phyloP scores from a whole-genome alignment of 92 coral and sea anemone species.

The Phenganax marumi region DNA sequence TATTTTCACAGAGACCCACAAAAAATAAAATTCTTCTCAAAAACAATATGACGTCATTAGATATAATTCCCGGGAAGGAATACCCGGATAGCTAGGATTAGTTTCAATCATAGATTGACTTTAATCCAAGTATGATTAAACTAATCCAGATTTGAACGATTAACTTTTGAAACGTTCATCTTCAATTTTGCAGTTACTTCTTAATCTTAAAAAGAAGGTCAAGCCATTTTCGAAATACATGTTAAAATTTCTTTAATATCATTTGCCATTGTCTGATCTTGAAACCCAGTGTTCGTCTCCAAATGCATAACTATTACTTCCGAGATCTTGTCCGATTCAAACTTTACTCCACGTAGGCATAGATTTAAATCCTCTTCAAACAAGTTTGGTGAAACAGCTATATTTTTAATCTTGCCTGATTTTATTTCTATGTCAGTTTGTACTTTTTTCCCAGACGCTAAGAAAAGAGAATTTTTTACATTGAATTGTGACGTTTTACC shows the following conservation, averaged over 20 bases:
- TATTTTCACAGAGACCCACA: neutral
- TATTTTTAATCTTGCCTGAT: neutral
- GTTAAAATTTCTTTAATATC: constrained; percentile 12
- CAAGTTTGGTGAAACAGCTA: neutral
- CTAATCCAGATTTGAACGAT: no score
- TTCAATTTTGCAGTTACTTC: neutral
- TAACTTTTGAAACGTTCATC: no score
- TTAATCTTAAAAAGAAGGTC: neutral
- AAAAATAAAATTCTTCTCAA: neutral
- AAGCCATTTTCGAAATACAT: constrained; percentile 4
- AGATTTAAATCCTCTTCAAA: neutral
- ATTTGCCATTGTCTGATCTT: neutral
- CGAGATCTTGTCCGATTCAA: neutral
- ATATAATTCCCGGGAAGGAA: constrained; percentile 3
- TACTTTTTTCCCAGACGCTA: constrained; percentile 63
- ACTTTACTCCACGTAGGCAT: neutral
- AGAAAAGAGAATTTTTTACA: constrained; percentile 56
- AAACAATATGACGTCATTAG: neutral
- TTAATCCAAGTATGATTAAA: no score
- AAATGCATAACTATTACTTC: neutral
- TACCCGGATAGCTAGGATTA: neutral
- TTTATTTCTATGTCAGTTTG: constrained; percentile 14
- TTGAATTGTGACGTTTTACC: constrained; percentile 86
- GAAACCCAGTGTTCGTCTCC: neutral
- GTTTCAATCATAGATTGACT: neutral